Base-by-base conservation (phyloP, 2,888 invertebrate genomes). In the Cheilosia vernalis region DNA sequence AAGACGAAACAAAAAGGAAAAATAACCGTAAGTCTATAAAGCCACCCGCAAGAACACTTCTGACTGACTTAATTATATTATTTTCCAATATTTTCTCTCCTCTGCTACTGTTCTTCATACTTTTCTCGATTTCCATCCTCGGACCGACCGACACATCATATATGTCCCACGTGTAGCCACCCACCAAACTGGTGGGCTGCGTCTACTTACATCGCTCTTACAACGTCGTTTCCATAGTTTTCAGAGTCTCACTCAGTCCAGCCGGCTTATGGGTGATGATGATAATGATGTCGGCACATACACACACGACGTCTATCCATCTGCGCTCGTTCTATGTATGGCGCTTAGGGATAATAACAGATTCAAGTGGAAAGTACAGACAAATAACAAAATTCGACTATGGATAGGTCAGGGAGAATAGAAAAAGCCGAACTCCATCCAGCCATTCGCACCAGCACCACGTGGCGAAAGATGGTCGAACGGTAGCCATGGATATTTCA, bases 391-490 rank as follows among this genome's bases (percentile, higher is more conserved):
- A 76, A 74, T 66, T 27, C 40, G 13, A 61, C 80, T 80, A 70
- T 84, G 84, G 84, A 60, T 84, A 84, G 84, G 84, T 84, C 84
- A 84, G 84, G 80, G 37, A 56, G 84, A 70, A 47, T 47, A 56
- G 27, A 53, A 60, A 58, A 74, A 64, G 64, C 64, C 56, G 17
- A 15, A 40, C 58, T 58, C 49, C 58, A 44, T 51, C 49, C 66
- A 51, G 49, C 30, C 67, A 17, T 19, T 7, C 58, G 15, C 27
- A 40, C 44, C 61, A 44, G n/a, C 27, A 40, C 44, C 61, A 44
- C 42, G 51, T 73, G 37, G 37, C 27, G 47, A 51, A 61, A 42
- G 60, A 77, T 67, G 76, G 44, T 33, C 69, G 53, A 30, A 53
- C 56, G 24, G 67, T 77, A 53, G 15, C 47, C 47, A 63, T 55